Conservation (phyloP, 2,888 invertebrate species). For the Laspeyria flexula region DNA sequence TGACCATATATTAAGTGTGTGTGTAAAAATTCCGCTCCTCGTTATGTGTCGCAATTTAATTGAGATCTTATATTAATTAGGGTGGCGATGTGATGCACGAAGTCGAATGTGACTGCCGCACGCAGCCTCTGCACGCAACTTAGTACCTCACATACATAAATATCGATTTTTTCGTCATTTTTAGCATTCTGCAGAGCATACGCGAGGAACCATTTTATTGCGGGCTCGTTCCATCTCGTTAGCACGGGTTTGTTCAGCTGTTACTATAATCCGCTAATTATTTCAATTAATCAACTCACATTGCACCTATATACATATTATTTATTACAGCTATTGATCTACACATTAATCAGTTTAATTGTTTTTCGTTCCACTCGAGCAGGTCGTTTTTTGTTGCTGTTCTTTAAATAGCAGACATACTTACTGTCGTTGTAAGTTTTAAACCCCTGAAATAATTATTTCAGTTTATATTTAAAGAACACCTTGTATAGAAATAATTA, state of each 20-base stretch:
- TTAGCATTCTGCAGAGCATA: constrained; percentile 42
- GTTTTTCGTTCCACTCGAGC: not conserved
- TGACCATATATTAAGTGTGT: constrained; percentile 67
- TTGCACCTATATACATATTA: not conserved
- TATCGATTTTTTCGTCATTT: constrained; percentile 49
- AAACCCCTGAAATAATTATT: no score
- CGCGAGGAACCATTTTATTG: constrained; percentile 35
- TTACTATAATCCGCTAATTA: constrained; percentile 39
- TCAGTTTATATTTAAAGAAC: no score
- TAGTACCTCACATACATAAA: constrained; percentile 50
- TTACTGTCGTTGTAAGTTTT: no score
- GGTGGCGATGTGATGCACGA: constrained; percentile 76
- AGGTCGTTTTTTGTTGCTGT: no score
- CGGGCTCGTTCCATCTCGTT: constrained; percentile 30
- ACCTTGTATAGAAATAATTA: no score
- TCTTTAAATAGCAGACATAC: no score
- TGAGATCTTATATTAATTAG: constrained; percentile 87
- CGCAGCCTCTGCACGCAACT: constrained; percentile 81
- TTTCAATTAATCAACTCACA: constrained; percentile 35
- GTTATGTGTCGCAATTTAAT: constrained; percentile 85
- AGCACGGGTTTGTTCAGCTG: constrained; percentile 38
- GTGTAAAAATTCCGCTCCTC: constrained; percentile 77
- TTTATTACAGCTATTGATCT: not conserved
- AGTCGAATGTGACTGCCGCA: constrained; percentile 80
- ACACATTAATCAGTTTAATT: not conserved